Evolutionary conservation across 2,888 invertebrate genomes (phyloP).

Genomic region (Bruchidius siliquastri): DNA sequence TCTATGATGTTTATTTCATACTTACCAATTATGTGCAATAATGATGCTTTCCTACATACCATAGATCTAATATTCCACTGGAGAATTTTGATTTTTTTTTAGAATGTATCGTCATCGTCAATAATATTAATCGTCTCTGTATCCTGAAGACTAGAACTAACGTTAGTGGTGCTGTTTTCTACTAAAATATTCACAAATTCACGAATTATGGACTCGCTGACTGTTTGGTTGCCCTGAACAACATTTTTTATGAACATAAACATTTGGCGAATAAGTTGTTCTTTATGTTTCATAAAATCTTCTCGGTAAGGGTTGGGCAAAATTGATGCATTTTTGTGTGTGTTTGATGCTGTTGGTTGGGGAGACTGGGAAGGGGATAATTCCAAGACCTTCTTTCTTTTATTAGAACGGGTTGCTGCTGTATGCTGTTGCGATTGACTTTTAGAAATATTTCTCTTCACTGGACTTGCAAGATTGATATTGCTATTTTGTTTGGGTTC

Average conservation of each 20-base stretch:
- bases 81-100: conserved; percentile 2
- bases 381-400: not conserved
- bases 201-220: conserved; percentile 1
- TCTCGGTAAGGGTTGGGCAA: conserved; percentile 2
- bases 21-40: conserved; percentile 1
- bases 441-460: not conserved
- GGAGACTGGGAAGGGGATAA: not conserved
- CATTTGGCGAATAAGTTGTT: not conserved
- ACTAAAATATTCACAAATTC: not conserved
- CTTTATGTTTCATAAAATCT: not conserved
- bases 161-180: not conserved
- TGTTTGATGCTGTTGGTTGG: not conserved
- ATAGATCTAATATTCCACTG: conserved; percentile 7
- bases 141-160: not conserved
- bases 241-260: not conserved
- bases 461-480: not conserved
- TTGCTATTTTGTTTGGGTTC: not conserved
- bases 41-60: not conserved
- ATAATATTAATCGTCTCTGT: not conserved
- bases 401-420: not conserved
- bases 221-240: not conserved
- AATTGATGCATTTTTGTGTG: not conserved
- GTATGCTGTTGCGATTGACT: not conserved
- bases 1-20: conserved; percentile 1
- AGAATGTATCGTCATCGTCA: conserved; percentile 4